Evolutionary conservation across 2,888 invertebrate genomes (phyloP).

Genomic region (Leptinotarsa rubiginosa): DNA sequence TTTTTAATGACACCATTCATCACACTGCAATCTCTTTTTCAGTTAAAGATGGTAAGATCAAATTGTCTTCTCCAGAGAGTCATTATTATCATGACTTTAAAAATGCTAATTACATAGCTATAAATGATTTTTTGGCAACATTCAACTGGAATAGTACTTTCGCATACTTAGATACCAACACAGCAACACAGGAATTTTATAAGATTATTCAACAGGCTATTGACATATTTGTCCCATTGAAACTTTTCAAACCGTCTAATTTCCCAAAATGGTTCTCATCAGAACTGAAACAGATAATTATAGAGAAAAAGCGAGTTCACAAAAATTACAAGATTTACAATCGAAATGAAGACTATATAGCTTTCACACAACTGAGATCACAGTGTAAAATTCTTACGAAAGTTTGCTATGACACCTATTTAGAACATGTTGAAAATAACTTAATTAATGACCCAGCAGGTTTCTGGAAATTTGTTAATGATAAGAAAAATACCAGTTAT

Average conservation of each 20-base stretch:
- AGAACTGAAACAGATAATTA: background rate
- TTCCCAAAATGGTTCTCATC: constrained; percentile 10
- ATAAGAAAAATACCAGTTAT: background rate
- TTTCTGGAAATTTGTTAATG: background rate
- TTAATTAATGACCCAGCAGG: background rate
- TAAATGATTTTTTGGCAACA: constrained; percentile 9
- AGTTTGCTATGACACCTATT: constrained; percentile 4
- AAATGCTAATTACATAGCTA: constrained; percentile 6
- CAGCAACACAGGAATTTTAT: constrained; percentile 6
- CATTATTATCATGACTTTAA: constrained; percentile 4
- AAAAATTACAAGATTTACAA: constrained; percentile 1
- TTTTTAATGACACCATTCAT: too few relatives aligned
- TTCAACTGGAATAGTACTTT: constrained; percentile 13
- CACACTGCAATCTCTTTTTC: too few relatives aligned
- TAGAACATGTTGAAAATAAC: constrained; percentile 1
- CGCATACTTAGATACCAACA: background rate
- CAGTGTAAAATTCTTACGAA: constrained; percentile 12
- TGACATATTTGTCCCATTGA: constrained; percentile 8
- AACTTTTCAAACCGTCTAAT: background rate
- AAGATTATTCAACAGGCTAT: background rate
- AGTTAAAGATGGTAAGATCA: too few relatives aligned
- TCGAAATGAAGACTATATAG: background rate
- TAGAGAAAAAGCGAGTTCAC: background rate
- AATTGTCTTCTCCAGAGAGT: constrained; percentile 4
- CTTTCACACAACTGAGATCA: background rate